Evolutionary conservation across 2,888 invertebrate genomes (phyloP), one percentile per base, ranked within the genome.

Genomic region (Leptinotarsa juncta): DNA sequence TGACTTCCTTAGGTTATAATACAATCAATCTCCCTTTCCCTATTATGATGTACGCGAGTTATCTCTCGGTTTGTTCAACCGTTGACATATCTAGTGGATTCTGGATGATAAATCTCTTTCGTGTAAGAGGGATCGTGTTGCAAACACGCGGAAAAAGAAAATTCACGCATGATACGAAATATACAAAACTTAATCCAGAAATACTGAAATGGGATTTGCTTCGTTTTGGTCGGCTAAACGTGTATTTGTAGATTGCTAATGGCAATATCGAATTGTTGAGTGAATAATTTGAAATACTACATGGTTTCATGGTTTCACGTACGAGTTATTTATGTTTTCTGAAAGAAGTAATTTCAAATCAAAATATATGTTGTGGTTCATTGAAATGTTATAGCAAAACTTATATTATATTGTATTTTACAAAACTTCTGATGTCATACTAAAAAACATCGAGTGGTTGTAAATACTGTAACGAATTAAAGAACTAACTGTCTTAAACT

Each of bases 41-140:
- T 23, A 23, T 42, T 49, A 69, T 55, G 68, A 69, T 60, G 57
- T 69, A 53, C 32, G 57, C 51, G 18, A 57, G 69, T 69, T 57
- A 69, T 69, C 69, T 55, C 57, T 60, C 32, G 57, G 48, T 57
- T 57, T 55, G 18, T 62, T 62, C 48, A 57, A 57, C 55, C 23
- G 69, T 57, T 69, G 69, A 60, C 69, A 69, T 50, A 69, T 69
- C 16, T 57, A 55, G 20, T 57, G 69, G 57, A 57, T 57, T 69
- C 15, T 32, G 57, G 32, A 48, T n/a, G 20, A 69, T 69, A 60
- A 69, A 69, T 69, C 69, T 60, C 49, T 26, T 48, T 57, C 16
- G 48, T 20, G 18, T 69, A 57, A 69, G 57, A 57, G 69, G 69
- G 69, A 69, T 69, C 20, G 57, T 26, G 20, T 69, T 26, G 55